Conservation (phyloP, 2,888 invertebrate species). For the Ichneumoninae sp. region DNA sequence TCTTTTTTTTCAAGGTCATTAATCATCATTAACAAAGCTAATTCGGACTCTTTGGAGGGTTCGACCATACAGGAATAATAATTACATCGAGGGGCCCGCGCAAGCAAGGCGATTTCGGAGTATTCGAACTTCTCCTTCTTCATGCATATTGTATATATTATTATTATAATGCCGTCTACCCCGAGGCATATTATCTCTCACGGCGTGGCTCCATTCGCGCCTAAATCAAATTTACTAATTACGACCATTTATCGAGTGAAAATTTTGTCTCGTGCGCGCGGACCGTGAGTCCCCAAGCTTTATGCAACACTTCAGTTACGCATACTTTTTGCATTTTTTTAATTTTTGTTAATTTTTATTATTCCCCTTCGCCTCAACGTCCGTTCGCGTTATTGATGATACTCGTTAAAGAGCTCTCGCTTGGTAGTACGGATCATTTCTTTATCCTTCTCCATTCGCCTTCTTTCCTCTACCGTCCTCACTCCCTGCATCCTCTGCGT, state of each 20-base stretch:
- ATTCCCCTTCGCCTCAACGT: constrained; percentile 61
- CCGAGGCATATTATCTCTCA: neutral
- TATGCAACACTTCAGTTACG: constrained; percentile 57
- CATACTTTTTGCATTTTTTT: neutral
- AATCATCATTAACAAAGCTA: constrained; percentile 60
- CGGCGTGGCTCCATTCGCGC: constrained; percentile 62
- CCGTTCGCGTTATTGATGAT: constrained; percentile 78
- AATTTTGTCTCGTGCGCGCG: constrained; percentile 57
- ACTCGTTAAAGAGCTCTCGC: constrained; percentile 76
- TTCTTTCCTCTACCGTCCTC: constrained; percentile 65
- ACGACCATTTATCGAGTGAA: constrained; percentile 73
- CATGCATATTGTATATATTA: constrained; percentile 15
- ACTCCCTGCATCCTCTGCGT: constrained; percentile 12
- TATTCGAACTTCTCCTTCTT: constrained; percentile 5
- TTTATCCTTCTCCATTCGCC: constrained; percentile 7
- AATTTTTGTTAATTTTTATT: constrained; percentile 26
- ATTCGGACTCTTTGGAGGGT: constrained; percentile 37
- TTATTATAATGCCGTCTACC: constrained; percentile 4
- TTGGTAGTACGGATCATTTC: constrained; percentile 65
- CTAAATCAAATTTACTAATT: constrained; percentile 77
- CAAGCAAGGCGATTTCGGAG: constrained; percentile 2
- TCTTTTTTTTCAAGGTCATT: constrained; percentile 35
- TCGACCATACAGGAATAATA: constrained; percentile 38
- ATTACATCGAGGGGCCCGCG: constrained; percentile 22
- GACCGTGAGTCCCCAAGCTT: constrained; percentile 35